Conservation (phyloP, 2,888 invertebrate species). For the Agapetus fuscipes region DNA sequence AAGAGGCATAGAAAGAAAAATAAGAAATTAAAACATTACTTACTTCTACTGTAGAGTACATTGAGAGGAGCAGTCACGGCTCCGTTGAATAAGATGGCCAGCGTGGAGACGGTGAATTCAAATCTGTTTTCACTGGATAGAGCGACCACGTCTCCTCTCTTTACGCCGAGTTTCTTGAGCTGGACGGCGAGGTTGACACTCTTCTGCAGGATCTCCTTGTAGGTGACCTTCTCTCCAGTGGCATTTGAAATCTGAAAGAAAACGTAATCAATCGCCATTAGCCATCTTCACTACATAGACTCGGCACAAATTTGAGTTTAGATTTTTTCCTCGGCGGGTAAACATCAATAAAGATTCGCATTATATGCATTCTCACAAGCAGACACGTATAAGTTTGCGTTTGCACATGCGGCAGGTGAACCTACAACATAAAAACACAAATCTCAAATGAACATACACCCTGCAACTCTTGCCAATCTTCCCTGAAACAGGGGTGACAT, state of each 20-base stretch:
- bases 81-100: constrained; percentile 49
- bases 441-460: too few relatives aligned
- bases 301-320: too few relatives aligned
- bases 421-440: too few relatives aligned
- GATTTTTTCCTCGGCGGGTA: constrained; percentile 80
- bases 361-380: too few relatives aligned
- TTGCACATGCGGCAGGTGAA: too few relatives aligned
- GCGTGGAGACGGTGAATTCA: constrained; percentile 46
- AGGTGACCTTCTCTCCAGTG: constrained; percentile 47
- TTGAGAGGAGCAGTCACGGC: constrained; percentile 52
- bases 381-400: too few relatives aligned
- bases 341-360: constrained; percentile 60
- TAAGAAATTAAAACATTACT: constrained; percentile 17
- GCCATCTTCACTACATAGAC: too few relatives aligned
- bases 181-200: constrained; percentile 48
- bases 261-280: too few relatives aligned
- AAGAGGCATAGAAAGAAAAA: too few relatives aligned
- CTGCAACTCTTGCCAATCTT: too few relatives aligned
- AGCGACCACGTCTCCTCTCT: constrained; percentile 47
- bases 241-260: constrained; percentile 46
- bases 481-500: too few relatives aligned
- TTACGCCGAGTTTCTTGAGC: constrained; percentile 41
- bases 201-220: constrained; percentile 43
- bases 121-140: constrained; percentile 55
- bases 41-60: constrained; percentile 52